phyloP scores from a whole-genome alignment of 2,113 vertebrate genomes.

The Regulus satrapa region DNA sequence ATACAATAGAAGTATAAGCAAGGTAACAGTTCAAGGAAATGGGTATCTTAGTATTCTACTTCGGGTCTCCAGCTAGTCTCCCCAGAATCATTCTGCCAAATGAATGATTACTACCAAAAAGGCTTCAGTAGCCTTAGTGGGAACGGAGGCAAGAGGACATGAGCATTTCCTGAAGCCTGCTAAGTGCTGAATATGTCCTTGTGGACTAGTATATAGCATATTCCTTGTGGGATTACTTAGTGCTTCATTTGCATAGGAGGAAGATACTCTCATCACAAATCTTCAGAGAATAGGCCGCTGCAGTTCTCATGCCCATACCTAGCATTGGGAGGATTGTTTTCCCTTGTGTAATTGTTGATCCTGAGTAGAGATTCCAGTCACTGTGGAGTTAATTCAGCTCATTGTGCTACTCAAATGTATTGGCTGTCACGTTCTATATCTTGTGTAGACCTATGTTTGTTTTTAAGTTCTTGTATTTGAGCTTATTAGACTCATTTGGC shows the following conservation, averaged over 20 bases:
- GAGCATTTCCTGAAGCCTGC: background rate
- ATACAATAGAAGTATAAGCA: background rate
- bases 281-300: background rate
- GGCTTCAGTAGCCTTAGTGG: background rate
- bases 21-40: background rate
- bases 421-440: background rate
- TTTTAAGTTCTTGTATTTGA: background rate
- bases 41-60: background rate
- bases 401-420: background rate
- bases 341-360: background rate
- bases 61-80: background rate
- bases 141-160: background rate
- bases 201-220: background rate
- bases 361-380: background rate
- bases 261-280: background rate
- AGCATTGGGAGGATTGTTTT: background rate
- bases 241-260: accelerated
- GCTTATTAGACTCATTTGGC: background rate
- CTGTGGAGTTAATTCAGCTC: background rate
- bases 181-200: background rate
- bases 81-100: background rate
- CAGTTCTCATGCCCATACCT: background rate
- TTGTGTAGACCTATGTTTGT: background rate
- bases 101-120: background rate
- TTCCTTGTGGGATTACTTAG: background rate